Evolutionary conservation across 2,797 vertebrate species (phyloP), one percentile per base, ranked within the genome.

Genomic region (Rhincodon typus): DNA sequence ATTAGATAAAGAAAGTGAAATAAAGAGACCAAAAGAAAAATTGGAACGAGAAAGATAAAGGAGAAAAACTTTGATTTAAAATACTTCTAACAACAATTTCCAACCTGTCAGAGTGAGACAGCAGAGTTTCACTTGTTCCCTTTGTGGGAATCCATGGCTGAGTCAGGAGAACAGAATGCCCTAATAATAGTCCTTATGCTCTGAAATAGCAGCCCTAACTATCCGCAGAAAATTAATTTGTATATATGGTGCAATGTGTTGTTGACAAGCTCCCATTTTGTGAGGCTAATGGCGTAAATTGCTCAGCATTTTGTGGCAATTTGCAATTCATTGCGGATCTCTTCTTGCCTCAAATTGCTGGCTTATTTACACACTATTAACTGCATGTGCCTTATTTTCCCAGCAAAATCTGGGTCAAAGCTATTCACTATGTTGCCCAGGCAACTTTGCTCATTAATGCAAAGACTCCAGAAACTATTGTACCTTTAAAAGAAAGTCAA

Each of bases 381-480:
- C 53, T 6, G 19, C n/a, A 7, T 25, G n/a, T 19, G 34, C 17
- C 7, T 67, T 67, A 67, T 12, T 38, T 42, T 21, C 46, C 62
- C 90, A 67, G n/a, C n/a, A 67, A 38, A 93, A 23, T 93, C 90
- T 23, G 90, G 38, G 62, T 19, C 66, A 38, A 38, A 42, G 90
- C 62, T 66, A 93, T n/a, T 93, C 90, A 42, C 34, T 38, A 93
- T 38, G n/a, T 38, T 93, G 62, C 90, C 90, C 62, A 67, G 90
- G 34, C 66, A 67, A 62, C 34, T 62, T 62, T 19, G n/a, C n/a
- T 67, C 88, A 67, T 91, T 67, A 91, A 67, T 19, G 62, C 46
- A 93, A 93, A 67, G 62, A 67, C 57, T 66, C 90, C 66, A n/a
- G 38, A 93, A 23, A 62, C 38, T 66, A 67, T 38, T 38, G 90